Percentiles rank a stretch among this genome's conserved stretches.
Evolutionary conservation across 2,113 vertebrate genomes (phyloP).

Genomic region (Zosterops borbonicus): DNA sequence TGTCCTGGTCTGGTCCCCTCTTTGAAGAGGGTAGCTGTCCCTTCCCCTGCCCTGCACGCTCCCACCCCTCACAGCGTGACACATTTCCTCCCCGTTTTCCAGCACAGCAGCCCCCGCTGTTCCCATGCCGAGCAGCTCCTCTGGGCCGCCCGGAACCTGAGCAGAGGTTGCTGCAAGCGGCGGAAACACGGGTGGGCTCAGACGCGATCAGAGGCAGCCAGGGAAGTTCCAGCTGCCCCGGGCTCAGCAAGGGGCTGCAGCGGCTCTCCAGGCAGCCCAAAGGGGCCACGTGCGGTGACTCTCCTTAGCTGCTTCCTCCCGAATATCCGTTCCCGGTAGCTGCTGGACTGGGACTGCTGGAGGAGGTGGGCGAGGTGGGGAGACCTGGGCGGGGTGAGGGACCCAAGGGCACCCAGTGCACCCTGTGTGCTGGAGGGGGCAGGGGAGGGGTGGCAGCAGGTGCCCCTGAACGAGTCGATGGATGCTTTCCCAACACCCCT

Average conservation of each 20-base stretch:
- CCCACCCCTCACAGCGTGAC: not conserved
- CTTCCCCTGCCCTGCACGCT: not conserved
- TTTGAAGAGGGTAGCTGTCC: not conserved
- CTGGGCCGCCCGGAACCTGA: not conserved
- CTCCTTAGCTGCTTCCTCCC: not conserved
- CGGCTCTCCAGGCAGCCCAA: not conserved
- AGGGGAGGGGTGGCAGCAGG: not conserved
- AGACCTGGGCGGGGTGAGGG: not conserved
- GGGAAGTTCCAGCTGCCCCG: not conserved
- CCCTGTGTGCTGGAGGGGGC: not conserved
- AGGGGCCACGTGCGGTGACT: accelerated
- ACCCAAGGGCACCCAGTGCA: not conserved
- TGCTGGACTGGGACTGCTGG: not conserved
- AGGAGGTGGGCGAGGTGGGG: not conserved
- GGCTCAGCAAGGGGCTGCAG: not conserved
- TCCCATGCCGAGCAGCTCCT: not conserved
- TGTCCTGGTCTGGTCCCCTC: not conserved
- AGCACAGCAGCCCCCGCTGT: accelerated
- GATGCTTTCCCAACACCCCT: not conserved
- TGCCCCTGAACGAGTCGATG: not conserved
- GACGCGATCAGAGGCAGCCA: not conserved
- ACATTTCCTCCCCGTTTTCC: not conserved
- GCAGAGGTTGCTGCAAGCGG: not conserved
- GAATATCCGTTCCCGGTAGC: accelerated
- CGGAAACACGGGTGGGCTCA: not conserved